Conservation (phyloP, 2,888 invertebrate genomes). For the Mythimna pallens region DNA sequence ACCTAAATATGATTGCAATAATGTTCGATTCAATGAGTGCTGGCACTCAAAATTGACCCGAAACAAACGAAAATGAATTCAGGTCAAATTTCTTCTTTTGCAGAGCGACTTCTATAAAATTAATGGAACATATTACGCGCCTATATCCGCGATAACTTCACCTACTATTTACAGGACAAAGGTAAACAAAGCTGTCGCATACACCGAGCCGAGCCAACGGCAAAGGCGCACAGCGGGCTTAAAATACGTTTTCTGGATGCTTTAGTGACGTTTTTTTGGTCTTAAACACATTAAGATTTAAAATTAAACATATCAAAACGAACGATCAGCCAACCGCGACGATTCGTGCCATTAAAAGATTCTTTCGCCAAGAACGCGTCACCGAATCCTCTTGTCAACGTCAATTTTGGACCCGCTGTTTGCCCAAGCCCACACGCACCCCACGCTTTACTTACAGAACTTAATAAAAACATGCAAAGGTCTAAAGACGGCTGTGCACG, state of each 20-base stretch:
- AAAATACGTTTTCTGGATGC: constrained; percentile 22
- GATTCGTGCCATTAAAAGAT: constrained; percentile 1
- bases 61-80: constrained; percentile 60
- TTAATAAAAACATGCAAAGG: constrained; percentile 75
- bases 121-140: constrained; percentile 86
- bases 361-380: constrained; percentile 9
- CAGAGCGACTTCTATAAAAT: constrained; percentile 91
- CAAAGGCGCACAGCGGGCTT: constrained; percentile 39
- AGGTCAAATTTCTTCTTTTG: constrained; percentile 82
- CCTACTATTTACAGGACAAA: constrained; percentile 82
- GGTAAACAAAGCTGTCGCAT: constrained; percentile 78
- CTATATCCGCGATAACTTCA: constrained; percentile 82
- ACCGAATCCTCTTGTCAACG: constrained; percentile 26
- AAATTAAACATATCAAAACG: background rate
- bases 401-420: constrained; percentile 45
- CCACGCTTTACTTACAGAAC: constrained; percentile 68
- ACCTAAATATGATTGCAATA: background rate
- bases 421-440: constrained; percentile 69
- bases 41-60: constrained; percentile 48
- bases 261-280: constrained; percentile 7
- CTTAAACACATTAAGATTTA: background rate
- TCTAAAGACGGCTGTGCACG: constrained; percentile 87
- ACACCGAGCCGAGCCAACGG: constrained; percentile 66
- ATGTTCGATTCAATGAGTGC: constrained; percentile 14
- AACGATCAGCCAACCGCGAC: background rate